Base-by-base conservation (phyloP, 1,140 invertebrate species). In the Melipona quadrifasciata region DNA sequence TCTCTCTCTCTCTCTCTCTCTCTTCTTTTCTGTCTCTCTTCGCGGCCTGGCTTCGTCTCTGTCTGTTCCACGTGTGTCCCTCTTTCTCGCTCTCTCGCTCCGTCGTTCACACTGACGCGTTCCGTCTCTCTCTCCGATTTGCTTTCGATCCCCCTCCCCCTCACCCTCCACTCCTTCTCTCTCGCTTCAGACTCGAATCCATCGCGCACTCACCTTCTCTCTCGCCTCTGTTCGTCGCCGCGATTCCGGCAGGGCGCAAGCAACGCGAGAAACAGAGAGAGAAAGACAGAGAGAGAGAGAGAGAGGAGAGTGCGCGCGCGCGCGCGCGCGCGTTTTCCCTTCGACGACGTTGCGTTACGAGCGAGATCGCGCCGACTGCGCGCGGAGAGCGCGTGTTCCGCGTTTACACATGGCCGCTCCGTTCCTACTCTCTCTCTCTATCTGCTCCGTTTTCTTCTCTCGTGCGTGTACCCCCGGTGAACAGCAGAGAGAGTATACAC, bases 321-420 rank as follows among this genome's bases (percentile, higher is more conserved):
- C 8, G 78, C 16, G 86, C 27, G 83, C 70, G 87, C 65, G 86
- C 8, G 39, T 47, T 82, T 89, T 88, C 87, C 84, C 84, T 86
- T 85, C 86, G 86, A 81, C 87, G 85, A 64, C 58, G 82, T 84
- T 86, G 84, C 87, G 84, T 89, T 89, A 85, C 86, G 64, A 88
- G 74, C 87, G 87, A 82, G 86, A 89, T 88, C 80, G 83, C 87
- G 79, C 83, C 67, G 79, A 85, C 83, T 53, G 74, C 51, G 57
- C 77, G 77, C 83, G 83, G 80, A 78, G 71, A 88, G 84, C 87
- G 87, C 87, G 87, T 89, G 87, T 89, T 84, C 84, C 77, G 80
- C 79, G 87, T 88, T n/a, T 85, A 75, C 75, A 68, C 67, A 58
- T 51, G 65, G 65, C 39, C 65, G 68, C 67, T 34, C 81, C 39